Conservation (phyloP, 2,113 vertebrate species). For the Suricata suricatta region DNA sequence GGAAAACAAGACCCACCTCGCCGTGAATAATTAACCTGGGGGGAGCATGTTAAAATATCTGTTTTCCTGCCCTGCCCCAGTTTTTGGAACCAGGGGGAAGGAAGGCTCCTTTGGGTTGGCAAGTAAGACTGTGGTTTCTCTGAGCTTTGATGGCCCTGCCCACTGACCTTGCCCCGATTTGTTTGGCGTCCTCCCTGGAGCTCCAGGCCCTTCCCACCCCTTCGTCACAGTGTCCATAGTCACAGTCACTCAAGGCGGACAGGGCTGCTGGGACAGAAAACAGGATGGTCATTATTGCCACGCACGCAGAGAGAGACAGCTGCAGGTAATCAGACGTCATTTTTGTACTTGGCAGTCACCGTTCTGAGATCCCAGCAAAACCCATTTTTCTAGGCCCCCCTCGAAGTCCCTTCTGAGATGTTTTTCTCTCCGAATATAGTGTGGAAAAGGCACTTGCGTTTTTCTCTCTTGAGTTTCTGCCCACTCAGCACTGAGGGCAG, state of each 20-base stretch:
- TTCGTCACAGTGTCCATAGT: fast-evolving
- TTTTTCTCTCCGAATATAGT: neutral
- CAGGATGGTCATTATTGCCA: neutral
- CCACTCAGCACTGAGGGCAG: neutral
- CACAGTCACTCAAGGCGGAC: neutral
- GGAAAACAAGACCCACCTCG: neutral
- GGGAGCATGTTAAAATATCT: neutral
- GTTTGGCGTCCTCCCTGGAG: neutral
- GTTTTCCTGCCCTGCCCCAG: neutral
- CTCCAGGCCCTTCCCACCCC: neutral
- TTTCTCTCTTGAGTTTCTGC: neutral
- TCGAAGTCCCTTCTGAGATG: neutral
- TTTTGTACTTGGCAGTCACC: neutral
- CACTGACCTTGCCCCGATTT: neutral
- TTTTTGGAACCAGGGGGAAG: neutral
- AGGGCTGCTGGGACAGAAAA: neutral
- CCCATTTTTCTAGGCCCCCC: neutral
- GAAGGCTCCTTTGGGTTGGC: neutral
- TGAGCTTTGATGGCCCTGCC: neutral
- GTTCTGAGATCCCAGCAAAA: neutral
- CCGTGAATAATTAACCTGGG: neutral
- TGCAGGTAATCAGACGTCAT: neutral
- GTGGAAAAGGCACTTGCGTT: neutral
- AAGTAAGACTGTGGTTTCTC: neutral
- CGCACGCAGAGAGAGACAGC: neutral